Percentiles rank a stretch among this genome's conserved stretches.
phyloP scores from a whole-genome alignment of 1,140 invertebrate genomes.

The Aphidius gifuensis region DNA sequence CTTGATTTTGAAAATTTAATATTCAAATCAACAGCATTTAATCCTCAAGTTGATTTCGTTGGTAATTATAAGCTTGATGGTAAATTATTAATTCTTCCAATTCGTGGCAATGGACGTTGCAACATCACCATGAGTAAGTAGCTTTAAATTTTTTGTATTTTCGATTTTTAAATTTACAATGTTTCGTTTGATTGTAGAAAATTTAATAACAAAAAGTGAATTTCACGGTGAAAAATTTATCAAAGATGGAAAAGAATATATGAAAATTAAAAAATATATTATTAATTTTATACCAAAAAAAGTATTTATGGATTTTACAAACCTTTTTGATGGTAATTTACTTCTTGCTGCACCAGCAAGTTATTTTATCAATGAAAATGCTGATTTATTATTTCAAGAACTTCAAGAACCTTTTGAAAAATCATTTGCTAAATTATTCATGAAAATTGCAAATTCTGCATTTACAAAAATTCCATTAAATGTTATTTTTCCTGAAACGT shows the following conservation, averaged over 20 bases:
- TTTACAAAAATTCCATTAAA: constrained; percentile 64
- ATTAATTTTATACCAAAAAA: constrained; percentile 58
- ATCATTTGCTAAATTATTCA: constrained; percentile 61
- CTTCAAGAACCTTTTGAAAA: constrained; percentile 62
- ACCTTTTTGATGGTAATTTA: constrained; percentile 61
- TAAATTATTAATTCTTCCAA: constrained; percentile 65
- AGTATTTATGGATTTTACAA: constrained; percentile 59
- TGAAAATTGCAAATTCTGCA: constrained; percentile 61
- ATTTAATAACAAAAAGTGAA: constrained; percentile 59
- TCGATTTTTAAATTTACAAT: constrained; percentile 2
- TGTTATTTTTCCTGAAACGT: constrained; percentile 58
- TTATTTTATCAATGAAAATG: constrained; percentile 66
- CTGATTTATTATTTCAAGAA: constrained; percentile 64
- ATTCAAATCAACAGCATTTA: constrained; percentile 48
- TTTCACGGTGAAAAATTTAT: constrained; percentile 59
- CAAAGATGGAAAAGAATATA: constrained; percentile 60
- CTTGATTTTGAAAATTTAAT: constrained; percentile 53
- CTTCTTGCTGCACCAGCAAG: constrained; percentile 53
- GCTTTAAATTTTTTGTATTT: not conserved
- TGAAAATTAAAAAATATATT: constrained; percentile 60
- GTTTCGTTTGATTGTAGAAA: constrained; percentile 49
- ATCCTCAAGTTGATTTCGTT: constrained; percentile 57
- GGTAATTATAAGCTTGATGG: constrained; percentile 68
- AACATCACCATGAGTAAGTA: constrained; percentile 68
- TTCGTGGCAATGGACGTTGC: constrained; percentile 65